Evolutionary conservation across 1,140 invertebrate species (phyloP).

Genomic region (Acromyrmex charruanus): DNA sequence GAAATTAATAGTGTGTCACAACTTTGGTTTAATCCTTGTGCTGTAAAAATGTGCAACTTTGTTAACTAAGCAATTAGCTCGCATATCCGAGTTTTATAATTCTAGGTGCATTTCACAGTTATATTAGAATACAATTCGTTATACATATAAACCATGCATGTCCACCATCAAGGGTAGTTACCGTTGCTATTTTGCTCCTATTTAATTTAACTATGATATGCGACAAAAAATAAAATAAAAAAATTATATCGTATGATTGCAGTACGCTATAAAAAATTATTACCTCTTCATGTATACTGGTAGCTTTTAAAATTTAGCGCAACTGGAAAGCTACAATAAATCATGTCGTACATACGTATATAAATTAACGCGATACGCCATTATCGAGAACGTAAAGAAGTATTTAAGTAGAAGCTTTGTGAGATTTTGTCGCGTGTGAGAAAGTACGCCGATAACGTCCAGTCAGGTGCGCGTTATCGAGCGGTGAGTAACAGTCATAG

Average conservation of each 20-base stretch:
- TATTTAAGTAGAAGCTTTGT: not conserved
- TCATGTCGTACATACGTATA: not conserved
- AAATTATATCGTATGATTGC: not conserved
- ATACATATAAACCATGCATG: not conserved
- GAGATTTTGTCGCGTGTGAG: slow-evolving; percentile 40
- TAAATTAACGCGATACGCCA: slow-evolving; percentile 44
- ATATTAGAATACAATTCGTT: slow-evolving; percentile 37
- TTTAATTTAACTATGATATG: slow-evolving; percentile 6
- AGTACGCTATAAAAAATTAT: slow-evolving; percentile 36
- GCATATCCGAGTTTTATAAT: slow-evolving; percentile 51
- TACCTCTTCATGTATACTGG: not conserved
- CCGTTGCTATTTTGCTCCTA: not conserved
- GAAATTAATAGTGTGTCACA: slow-evolving; percentile 51
- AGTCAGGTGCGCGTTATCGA: slow-evolving; percentile 42
- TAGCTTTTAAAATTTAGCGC: not conserved
- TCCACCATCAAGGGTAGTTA: not conserved
- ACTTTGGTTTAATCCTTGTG: slow-evolving; percentile 37
- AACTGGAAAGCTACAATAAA: not conserved
- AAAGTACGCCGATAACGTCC: slow-evolving; percentile 20
- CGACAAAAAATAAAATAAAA: not conserved
- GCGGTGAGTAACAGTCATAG: slow-evolving; percentile 21
- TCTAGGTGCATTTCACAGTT: slow-evolving; percentile 10
- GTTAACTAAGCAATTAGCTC: slow-evolving; percentile 44
- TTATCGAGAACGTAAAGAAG: slow-evolving; percentile 25
- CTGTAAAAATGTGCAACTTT: slow-evolving; percentile 39